phyloP scores from a whole-genome alignment of 1,140 invertebrate genomes.

The Trichonephila clavata region DNA sequence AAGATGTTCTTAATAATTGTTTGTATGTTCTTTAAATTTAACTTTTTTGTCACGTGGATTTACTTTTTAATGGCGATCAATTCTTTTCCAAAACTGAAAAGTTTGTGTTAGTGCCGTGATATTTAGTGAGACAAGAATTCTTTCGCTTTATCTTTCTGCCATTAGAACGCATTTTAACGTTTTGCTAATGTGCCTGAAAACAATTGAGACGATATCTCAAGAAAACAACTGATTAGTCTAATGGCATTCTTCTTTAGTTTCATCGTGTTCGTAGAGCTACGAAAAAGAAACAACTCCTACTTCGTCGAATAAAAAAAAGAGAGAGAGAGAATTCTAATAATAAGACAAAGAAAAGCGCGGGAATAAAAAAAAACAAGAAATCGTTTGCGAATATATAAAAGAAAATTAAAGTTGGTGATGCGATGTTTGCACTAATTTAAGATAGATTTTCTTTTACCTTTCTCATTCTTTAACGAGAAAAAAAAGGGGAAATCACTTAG shows the following conservation, averaged over 20 bases:
- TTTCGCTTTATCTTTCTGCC: constrained; percentile 59
- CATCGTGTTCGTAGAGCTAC: background rate
- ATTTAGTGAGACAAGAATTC: constrained; percentile 48
- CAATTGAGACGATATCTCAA: constrained; percentile 42
- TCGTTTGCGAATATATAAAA: background rate
- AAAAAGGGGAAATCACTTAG: constrained; percentile 60
- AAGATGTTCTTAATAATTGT: constrained; percentile 4
- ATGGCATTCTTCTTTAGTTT: constrained; percentile 54
- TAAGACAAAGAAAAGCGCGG: background rate
- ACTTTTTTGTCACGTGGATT: background rate
- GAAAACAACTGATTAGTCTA: constrained; percentile 71
- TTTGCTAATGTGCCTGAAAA: constrained; percentile 46
- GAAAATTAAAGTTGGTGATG: constrained; percentile 66
- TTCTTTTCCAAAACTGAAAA: constrained; percentile 48
- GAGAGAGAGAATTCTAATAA: background rate
- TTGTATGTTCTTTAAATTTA: background rate
- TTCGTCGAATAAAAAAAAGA: background rate
- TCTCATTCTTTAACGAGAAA: constrained; percentile 42
- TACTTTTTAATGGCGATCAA: constrained; percentile 41
- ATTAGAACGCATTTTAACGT: constrained; percentile 54
- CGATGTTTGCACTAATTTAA: constrained; percentile 67
- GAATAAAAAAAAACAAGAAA: background rate
- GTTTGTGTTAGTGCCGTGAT: background rate
- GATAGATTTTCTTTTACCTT: constrained; percentile 73
- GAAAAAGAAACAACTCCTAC: background rate